Conservation (phyloP, 1,140 invertebrate species). For the Drosophila biarmipes region DNA sequence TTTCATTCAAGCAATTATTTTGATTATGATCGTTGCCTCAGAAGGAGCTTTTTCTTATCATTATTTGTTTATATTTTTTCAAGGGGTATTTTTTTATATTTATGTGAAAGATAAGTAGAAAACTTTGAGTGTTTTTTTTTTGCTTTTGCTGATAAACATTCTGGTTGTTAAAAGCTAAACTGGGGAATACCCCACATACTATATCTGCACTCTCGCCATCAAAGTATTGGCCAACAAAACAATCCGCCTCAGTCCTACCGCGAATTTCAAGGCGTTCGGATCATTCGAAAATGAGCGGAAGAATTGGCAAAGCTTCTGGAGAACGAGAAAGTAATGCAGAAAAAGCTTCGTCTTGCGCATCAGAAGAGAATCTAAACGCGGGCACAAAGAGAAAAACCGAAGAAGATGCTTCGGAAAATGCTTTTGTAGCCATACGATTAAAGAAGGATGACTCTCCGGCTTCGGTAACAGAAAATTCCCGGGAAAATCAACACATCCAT, state of each 20-base stretch:
- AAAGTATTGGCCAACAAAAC: neutral
- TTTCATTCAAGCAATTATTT: neutral
- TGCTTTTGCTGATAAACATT: neutral
- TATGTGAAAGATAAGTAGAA: no score
- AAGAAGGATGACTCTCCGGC: neutral
- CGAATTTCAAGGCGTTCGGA: constrained; percentile 3
- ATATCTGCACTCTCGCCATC: neutral
- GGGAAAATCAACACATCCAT: neutral
- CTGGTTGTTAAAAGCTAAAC: neutral
- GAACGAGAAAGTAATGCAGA: neutral
- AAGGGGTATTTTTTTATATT: neutral
- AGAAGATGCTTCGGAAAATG: neutral
- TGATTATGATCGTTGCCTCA: neutral
- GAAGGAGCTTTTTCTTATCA: neutral
- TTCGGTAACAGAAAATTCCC: neutral
- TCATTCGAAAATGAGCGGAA: constrained; percentile 15
- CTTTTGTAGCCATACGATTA: neutral
- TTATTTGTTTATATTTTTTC: neutral
- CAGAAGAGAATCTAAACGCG: neutral
- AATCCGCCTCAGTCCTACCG: neutral
- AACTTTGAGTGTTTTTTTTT: no score
- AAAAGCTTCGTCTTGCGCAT: constrained; percentile 3
- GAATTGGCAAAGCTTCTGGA: neutral
- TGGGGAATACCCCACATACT: neutral
- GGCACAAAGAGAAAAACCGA: neutral